Base-by-base conservation (phyloP, 2,113 vertebrate genomes). In the Prunella himalayana region DNA sequence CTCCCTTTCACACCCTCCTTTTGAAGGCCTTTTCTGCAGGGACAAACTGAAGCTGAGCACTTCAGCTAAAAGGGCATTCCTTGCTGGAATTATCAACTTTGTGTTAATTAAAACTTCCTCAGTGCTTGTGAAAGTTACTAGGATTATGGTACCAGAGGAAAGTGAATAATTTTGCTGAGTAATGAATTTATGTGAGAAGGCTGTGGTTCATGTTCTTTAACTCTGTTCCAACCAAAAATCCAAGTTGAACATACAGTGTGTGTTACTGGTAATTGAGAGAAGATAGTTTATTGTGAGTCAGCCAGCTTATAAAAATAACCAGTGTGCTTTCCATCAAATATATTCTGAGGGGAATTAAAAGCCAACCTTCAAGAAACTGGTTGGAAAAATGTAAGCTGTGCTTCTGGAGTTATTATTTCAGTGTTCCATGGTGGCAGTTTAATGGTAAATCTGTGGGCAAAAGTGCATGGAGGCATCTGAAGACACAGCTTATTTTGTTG, bases 321-420 rank as follows among this genome's bases (percentile, higher is more conserved):
- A 96, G 84, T 98, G 98, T 98, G 95, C 95, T 97, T 98, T 98
- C 98, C 96, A 97, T 98, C 98, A 97, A 97, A 93, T 96, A 72
- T 92, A 82, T 93, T 98, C 94, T 95, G 96, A 98, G 92, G 95
- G 92, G 95, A 97, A 98, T 98, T 98, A 98, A 98, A 97, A 97
- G 94, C 95, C 93, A 96, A 95, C 97, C 98, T 97, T 96, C 97
- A 96, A 96, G 95, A 95, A 87, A n/a, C 45, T 68, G 53, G 49
- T 78, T 83, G 78, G 88, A 71, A 97, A 97, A 97, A 96, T 95
- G 97, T 97, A 88, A 97, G 90, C 95, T 97, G 93, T 96, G 90
- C 79, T 94, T 96, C 88, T 92, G 77, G 51, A 89, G 94, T 98
- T 97, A 89, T 96, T 97, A 95, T 96, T 97, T 95, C 90, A 92